Percentiles rank a stretch among this genome's conserved stretches.
Conservation (phyloP, 2,113 vertebrate genomes). For the Caranx melampygus region DNA sequence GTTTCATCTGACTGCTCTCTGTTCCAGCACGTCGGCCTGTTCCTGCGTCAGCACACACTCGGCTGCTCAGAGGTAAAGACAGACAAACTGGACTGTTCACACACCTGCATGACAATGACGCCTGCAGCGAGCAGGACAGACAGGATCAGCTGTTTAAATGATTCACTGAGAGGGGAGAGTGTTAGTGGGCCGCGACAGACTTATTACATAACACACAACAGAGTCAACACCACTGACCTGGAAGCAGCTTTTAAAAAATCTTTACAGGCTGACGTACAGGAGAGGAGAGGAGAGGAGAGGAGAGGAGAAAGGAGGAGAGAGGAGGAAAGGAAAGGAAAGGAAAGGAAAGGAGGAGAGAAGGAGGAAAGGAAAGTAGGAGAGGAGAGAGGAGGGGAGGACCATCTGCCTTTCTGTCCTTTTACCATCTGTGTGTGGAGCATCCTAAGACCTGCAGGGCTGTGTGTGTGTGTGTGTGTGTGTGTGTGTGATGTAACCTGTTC, state of each 20-base stretch:
- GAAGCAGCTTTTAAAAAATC: not conserved
- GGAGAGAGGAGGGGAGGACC: slow-evolving; percentile 3
- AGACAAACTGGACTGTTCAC: not conserved
- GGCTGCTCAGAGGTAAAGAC: slow-evolving; percentile 1
- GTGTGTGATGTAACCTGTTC: slow-evolving; percentile 62
- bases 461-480: slow-evolving; percentile 13
- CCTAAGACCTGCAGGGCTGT: slow-evolving; percentile 21
- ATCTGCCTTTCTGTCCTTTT: slow-evolving; percentile 45
- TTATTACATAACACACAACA: slow-evolving; percentile 39
- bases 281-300: not conserved
- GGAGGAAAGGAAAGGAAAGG: too few species aligned
- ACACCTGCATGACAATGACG: not conserved
- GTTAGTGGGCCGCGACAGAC: slow-evolving; percentile 36
- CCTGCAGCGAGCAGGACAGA: not conserved
- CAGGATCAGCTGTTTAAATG: slow-evolving; percentile 30
- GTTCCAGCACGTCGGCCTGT: slow-evolving; percentile 3
- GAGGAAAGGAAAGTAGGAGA: not conserved
- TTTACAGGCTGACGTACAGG: slow-evolving; percentile 1
- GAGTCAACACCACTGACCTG: slow-evolving; percentile 11
- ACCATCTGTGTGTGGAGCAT: slow-evolving; percentile 58
- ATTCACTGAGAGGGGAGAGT: slow-evolving; percentile 17
- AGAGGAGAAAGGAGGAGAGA: too few species aligned
- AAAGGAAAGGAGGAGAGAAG: not conserved
- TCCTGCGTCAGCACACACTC: slow-evolving; percentile 14
- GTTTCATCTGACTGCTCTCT: slow-evolving; percentile 28